These are phyloP conservation scores for Perizoma affinitatum DNA, from an alignment of 2,888 invertebrate genomes.

Conservation along the genomic window DNA sequence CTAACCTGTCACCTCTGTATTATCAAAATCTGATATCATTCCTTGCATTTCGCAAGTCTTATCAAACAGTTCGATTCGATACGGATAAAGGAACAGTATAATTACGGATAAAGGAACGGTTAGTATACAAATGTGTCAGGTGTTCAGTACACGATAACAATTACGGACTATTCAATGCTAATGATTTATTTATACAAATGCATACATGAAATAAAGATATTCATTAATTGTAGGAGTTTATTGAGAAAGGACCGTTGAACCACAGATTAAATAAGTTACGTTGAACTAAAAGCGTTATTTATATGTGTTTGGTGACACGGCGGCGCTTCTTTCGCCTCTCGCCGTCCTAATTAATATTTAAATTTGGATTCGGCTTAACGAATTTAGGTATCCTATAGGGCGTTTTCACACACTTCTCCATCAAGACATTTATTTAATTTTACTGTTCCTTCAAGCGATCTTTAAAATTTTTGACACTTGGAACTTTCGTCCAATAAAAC, in stretches of 20 bases:
- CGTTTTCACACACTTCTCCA: constrained; percentile 4
- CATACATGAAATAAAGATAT: constrained; percentile 2
- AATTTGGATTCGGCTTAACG: constrained; percentile 63
- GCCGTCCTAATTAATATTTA: constrained; percentile 72
- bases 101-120: background rate
- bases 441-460: too few relatives aligned
- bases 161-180: constrained; percentile 9
- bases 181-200: constrained; percentile 16
- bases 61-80: constrained; percentile 14
- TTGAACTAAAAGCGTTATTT: constrained; percentile 65
- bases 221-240: too few relatives aligned
- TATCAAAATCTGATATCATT: constrained; percentile 15
- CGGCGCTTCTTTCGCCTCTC: constrained; percentile 54
- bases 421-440: too few relatives aligned
- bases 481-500: too few relatives aligned
- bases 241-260: too few relatives aligned
- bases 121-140: constrained; percentile 17
- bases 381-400: constrained; percentile 46
- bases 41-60: constrained; percentile 12
- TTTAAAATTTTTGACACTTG: too few relatives aligned
- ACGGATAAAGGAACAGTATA: constrained; percentile 8
- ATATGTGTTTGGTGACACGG: constrained; percentile 65
- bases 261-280: constrained; percentile 27
- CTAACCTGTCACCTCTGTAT: constrained; percentile 18
- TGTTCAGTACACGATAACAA: constrained; percentile 12